Conservation (phyloP, 2,797 vertebrate genomes). For the Sebastiscus albofasciatus region DNA sequence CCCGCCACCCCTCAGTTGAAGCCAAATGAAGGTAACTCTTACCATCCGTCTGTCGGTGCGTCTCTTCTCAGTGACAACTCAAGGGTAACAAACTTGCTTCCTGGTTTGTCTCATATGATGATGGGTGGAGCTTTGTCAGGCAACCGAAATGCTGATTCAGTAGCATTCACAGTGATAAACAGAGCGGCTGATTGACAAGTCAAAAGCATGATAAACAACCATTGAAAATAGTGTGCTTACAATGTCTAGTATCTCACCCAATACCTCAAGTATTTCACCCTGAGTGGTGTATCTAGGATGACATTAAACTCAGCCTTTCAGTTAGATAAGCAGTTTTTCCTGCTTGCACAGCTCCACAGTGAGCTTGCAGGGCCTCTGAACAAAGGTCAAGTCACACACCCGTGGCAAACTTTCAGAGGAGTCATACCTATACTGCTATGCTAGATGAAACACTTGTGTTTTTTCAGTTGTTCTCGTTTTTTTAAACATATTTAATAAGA, state of each 20-base stretch:
- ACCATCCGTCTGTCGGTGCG: not conserved
- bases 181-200: not conserved
- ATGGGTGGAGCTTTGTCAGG: not conserved
- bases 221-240: not conserved
- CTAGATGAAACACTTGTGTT: not conserved
- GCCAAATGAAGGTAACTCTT: not conserved
- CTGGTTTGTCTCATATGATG: not conserved
- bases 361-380: not conserved
- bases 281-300: not conserved
- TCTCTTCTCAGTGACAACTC: not conserved
- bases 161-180: not conserved
- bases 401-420: not conserved
- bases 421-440: not conserved
- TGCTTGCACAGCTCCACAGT: conserved; percentile 2
- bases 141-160: too few species aligned
- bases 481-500: not conserved
- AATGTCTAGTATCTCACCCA: not conserved
- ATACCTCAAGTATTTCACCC: not conserved
- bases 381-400: not conserved
- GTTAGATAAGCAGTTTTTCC: conserved; percentile 27
- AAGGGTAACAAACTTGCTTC: not conserved
- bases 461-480: not conserved
- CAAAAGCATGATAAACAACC: not conserved
- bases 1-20: not conserved
- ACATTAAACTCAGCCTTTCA: conserved; percentile 18